phyloP scores from a whole-genome alignment of 2,797 vertebrate genomes.

The Tapera naevia region DNA sequence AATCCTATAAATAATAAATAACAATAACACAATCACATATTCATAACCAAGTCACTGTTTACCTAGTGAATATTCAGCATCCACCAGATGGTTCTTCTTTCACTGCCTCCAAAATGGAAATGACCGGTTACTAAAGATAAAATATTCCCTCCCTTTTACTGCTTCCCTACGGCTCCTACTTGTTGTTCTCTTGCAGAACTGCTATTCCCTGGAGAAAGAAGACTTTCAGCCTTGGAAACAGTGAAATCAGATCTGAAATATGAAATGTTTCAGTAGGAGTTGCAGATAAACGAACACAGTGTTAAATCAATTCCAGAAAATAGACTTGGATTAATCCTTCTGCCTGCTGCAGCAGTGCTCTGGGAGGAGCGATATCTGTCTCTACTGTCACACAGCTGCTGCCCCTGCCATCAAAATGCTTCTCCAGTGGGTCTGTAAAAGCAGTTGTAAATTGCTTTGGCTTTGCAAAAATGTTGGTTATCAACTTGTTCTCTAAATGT shows the following conservation, averaged over 20 bases:
- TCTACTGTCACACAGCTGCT: neutral
- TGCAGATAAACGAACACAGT: constrained; percentile 49
- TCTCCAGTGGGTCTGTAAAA: neutral
- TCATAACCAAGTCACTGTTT: constrained; percentile 45
- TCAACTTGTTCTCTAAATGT: neutral
- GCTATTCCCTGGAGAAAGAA: constrained; percentile 35
- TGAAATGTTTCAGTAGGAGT: constrained; percentile 42
- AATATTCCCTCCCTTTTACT: constrained; percentile 54
- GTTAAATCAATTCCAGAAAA: constrained; percentile 54
- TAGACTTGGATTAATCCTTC: constrained; percentile 40
- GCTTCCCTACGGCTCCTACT: constrained; percentile 46
- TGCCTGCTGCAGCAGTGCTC: neutral
- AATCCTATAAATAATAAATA: constrained; percentile 48
- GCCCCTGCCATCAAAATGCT: neutral
- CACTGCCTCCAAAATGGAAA: constrained; percentile 65
- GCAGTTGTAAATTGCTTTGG: neutral
- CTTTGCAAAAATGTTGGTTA: neutral
- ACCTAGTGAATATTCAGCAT: constrained; percentile 62
- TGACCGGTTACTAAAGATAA: constrained; percentile 69
- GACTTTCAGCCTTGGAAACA: constrained; percentile 40
- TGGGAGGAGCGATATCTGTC: neutral
- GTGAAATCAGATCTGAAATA: constrained; percentile 55
- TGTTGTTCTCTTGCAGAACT: constrained; percentile 60
- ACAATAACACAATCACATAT: constrained; percentile 29
- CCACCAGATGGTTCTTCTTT: constrained; percentile 57